A percentile compares a stretch with the other conserved stretches of the same genome.
Conservation (phyloP, 2,797 vertebrate species). For the Balearica regulorum region DNA sequence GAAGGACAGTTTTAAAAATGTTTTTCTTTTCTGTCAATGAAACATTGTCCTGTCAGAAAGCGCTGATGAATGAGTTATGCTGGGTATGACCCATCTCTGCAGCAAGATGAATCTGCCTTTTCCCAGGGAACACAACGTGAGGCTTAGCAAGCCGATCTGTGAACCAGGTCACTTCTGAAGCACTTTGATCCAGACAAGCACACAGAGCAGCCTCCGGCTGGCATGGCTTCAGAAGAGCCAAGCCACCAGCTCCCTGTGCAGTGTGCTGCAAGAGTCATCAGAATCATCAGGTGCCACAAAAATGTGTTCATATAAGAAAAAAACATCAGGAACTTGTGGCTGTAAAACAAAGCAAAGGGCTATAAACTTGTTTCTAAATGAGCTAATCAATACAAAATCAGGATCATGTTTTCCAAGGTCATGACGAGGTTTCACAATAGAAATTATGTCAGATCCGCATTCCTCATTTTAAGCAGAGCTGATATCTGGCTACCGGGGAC, state of each 20-base stretch:
- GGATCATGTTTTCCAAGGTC: not conserved
- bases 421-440: not conserved
- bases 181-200: not conserved
- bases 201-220: rapidly evolving
- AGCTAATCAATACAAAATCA: not conserved
- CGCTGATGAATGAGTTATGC: not conserved
- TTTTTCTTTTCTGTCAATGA: not conserved
- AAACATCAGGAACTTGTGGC: not conserved
- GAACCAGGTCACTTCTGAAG: not conserved
- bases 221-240: not conserved
- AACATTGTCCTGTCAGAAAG: not conserved
- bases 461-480: not conserved
- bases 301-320: not conserved
- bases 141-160: rapidly evolving
- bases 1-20: not conserved
- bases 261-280: not conserved
- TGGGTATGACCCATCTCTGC: not conserved
- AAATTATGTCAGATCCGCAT: not conserved
- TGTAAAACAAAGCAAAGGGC: not conserved
- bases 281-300: not conserved
- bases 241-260: not conserved
- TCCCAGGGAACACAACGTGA: not conserved
- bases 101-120: not conserved
- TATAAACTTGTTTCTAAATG: not conserved
- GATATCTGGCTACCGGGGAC: not conserved